A percentile compares a stretch with the other conserved stretches of the same genome.
Evolutionary conservation across 2,888 invertebrate genomes (phyloP).

Genomic region (Eurois occulta): DNA sequence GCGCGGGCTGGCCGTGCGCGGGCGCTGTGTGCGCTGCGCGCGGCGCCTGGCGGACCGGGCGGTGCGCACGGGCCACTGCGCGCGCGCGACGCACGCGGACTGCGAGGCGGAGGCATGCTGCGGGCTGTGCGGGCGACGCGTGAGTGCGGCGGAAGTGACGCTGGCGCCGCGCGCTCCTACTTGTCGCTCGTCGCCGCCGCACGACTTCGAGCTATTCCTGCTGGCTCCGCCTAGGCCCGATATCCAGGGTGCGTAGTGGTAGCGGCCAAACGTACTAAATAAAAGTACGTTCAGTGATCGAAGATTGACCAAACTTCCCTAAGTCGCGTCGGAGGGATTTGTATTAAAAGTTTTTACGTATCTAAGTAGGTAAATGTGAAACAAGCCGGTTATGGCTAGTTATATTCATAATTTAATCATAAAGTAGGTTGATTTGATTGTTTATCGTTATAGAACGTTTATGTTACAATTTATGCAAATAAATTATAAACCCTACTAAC

Average conservation of each 20-base stretch:
- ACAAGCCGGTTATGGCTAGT: not conserved
- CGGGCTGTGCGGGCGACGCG: conserved; percentile 78
- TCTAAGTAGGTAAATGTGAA: conserved; percentile 7
- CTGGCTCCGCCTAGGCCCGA: conserved; percentile 45
- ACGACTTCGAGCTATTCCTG: conserved; percentile 82
- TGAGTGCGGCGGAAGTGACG: conserved; percentile 67
- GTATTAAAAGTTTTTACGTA: not conserved
- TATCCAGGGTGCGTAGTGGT: conserved; percentile 41
- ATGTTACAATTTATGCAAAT: conserved; percentile 33
- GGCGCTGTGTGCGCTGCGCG: conserved; percentile 79
- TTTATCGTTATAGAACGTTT: not conserved
- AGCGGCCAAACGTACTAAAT: not conserved
- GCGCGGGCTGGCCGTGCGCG: conserved; percentile 80
- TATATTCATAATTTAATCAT: conserved; percentile 4
- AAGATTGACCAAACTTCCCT: not conserved
- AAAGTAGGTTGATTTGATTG: conserved; percentile 15
- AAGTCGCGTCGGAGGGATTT: not conserved
- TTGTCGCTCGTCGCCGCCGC: conserved; percentile 81
- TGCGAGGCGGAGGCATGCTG: conserved; percentile 77
- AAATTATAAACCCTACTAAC: conserved; percentile 11
- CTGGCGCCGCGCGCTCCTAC: conserved; percentile 64
- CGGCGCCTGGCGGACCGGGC: conserved; percentile 70
- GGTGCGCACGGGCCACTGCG: conserved; percentile 81
- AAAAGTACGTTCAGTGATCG: conserved; percentile 2
- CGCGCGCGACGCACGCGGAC: conserved; percentile 80